Evolutionary conservation across 1,140 invertebrate species (phyloP).

Genomic region (Nasonia giraulti): DNA sequence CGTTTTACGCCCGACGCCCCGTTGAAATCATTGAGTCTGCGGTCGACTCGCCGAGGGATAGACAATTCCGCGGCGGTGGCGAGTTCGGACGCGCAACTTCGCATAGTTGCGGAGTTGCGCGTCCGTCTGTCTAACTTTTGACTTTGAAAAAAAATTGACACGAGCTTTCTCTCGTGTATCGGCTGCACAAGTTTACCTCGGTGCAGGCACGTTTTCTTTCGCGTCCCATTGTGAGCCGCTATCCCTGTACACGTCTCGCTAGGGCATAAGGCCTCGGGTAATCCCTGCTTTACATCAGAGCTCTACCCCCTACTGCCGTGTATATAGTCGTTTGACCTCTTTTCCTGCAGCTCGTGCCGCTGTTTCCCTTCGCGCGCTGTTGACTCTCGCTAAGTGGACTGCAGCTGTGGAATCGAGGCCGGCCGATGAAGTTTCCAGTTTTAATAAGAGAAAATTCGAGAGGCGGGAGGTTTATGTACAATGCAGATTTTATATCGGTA

Average conservation of each 20-base stretch:
- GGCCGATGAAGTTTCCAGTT: background rate
- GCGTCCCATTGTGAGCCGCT: background rate
- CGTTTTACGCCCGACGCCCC: conserved; percentile 5
- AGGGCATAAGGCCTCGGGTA: background rate
- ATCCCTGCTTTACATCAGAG: conserved; percentile 14
- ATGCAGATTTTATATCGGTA: background rate
- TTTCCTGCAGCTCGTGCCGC: background rate
- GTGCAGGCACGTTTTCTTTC: background rate
- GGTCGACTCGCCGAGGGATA: conserved; percentile 18
- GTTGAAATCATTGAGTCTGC: conserved; percentile 16
- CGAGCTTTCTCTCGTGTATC: background rate
- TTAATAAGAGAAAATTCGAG: background rate
- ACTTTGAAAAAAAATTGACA: conserved; percentile 1
- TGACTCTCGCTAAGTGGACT: conserved; percentile 3
- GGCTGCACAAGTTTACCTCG: background rate
- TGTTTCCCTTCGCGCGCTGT: background rate
- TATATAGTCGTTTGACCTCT: background rate
- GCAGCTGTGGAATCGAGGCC: background rate
- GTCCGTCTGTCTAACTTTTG: background rate
- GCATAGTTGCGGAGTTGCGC: background rate
- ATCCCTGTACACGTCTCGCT: background rate
- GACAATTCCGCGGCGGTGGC: background rate
- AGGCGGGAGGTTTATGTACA: too few species aligned
- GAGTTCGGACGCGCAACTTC: background rate
- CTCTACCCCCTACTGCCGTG: background rate